Percentiles rank a stretch among this genome's conserved stretches.
Evolutionary conservation across 2,888 invertebrate species (phyloP).

Genomic region (Euclidia mi): DNA sequence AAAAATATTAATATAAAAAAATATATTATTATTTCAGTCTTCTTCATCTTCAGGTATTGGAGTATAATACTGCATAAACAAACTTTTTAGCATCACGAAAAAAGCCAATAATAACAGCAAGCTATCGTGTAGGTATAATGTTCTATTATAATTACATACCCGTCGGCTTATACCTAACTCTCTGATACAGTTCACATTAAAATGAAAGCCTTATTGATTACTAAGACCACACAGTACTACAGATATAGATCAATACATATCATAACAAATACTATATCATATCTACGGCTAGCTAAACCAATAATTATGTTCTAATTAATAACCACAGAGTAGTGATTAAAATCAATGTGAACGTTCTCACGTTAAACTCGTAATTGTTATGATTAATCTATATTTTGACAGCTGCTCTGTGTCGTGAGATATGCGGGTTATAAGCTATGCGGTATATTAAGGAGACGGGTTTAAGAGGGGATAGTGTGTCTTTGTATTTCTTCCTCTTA

Average conservation of each 20-base stretch:
- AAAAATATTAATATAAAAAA: too few species aligned
- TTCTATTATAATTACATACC: background rate
- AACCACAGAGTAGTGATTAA: conserved; percentile 69
- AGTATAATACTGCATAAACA: too few species aligned
- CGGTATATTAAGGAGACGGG: background rate
- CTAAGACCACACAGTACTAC: conserved; percentile 12
- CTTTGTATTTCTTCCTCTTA: too few species aligned
- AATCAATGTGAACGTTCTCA: conserved; percentile 76
- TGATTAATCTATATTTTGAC: conserved; percentile 83
- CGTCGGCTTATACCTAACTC: background rate
- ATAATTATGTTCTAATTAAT: conserved; percentile 69
- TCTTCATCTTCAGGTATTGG: too few species aligned
- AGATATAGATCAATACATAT: conserved; percentile 23
- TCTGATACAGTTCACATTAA: background rate
- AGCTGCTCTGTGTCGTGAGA: conserved; percentile 59
- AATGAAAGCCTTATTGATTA: conserved; percentile 1
- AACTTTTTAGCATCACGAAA: too few species aligned
- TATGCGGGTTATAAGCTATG: conserved; percentile 25
- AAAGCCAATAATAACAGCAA: too few species aligned
- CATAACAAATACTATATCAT: conserved; percentile 19
- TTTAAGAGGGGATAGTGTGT: too few species aligned
- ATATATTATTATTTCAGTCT: too few species aligned
- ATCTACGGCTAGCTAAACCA: conserved; percentile 29
- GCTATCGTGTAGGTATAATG: too few species aligned
- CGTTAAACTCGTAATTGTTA: conserved; percentile 73